Base-by-base conservation (phyloP, 1,140 invertebrate genomes). In the Drosophila obscura region DNA sequence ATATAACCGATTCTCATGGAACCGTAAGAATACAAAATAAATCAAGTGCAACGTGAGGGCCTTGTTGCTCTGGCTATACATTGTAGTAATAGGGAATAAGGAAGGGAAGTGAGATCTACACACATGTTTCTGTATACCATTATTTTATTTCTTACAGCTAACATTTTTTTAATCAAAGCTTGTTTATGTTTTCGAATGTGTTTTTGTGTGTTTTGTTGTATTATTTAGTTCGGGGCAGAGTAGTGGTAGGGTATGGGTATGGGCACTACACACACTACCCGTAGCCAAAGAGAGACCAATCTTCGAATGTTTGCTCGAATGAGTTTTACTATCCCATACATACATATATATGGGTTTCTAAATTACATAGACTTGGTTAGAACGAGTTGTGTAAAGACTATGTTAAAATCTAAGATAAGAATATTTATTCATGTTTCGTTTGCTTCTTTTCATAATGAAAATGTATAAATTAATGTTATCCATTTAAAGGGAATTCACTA, bases 361-460 rank as follows among this genome's bases (percentile, higher is more conserved):
- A 58, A 49, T 69, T 68, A 69, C 68, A 69, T 69, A 69, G 51
- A 69, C 24, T 57, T 69, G 82, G 48, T 73, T 77, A 49, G 82
- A 77, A 50, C 77, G 76, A 39, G 56, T 75, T 59, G 73, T 76
- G 26, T 81, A 87, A 46, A 81, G 64, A 49, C 73, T 84, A 39
- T 48, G 53, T 80, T 87, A 31, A 35, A 68, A 24, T 13, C 11
- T 46, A 61, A 51, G 7, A 53, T 68, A 56, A 63, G 26, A 73
- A 11, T 76, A 50, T 50, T 51, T 41, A 7, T n/a, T 43, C 45
- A 59, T 53, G 28, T 51, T 43, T 53, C 6, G 7, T 44, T 41
- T 55, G 15, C 39, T 26, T 58, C 24, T 55, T 19, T 55, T 8
- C 56, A 24, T 31, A 71, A 63, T 56, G 31, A 45, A 46, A 73